Evolutionary conservation across 2,888 invertebrate species (phyloP).

Genomic region (Tachina lurida): DNA sequence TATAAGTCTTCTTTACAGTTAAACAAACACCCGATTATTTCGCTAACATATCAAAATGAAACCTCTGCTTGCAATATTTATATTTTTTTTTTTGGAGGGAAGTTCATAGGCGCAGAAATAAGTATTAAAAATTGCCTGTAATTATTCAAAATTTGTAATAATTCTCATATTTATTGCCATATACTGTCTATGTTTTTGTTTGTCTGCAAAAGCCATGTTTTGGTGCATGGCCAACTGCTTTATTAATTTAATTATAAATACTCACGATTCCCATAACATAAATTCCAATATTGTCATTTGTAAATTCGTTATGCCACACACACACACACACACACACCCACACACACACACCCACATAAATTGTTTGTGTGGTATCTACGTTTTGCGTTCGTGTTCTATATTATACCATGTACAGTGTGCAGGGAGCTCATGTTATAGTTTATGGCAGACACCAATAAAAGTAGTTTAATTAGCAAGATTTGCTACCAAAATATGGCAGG

Average conservation of each 20-base stretch:
- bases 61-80: too few relatives aligned
- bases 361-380: not conserved
- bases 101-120: too few relatives aligned
- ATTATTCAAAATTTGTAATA: not conserved
- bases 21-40: too few relatives aligned
- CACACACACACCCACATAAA: not conserved
- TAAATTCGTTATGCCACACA: conserved; percentile 12
- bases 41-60: too few relatives aligned
- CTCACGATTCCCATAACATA: conserved; percentile 58
- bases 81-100: too few relatives aligned
- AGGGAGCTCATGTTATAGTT: not conserved
- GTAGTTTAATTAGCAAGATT: conserved; percentile 53
- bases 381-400: not conserved
- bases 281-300: conserved; percentile 63
- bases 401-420: not conserved
- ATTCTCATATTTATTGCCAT: not conserved
- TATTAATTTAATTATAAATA: conserved; percentile 60
- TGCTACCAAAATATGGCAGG: conserved; percentile 27
- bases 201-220: not conserved
- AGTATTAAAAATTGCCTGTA: too few relatives aligned
- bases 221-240: conserved; percentile 27
- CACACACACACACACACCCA: not conserved
- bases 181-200: not conserved
- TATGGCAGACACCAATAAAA: conserved; percentile 13
- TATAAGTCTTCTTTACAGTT: too few relatives aligned